Percentiles rank a stretch among this genome's conserved stretches.
phyloP scores from a whole-genome alignment of 2,888 invertebrate genomes.

The Caenorhabditis sp. region DNA sequence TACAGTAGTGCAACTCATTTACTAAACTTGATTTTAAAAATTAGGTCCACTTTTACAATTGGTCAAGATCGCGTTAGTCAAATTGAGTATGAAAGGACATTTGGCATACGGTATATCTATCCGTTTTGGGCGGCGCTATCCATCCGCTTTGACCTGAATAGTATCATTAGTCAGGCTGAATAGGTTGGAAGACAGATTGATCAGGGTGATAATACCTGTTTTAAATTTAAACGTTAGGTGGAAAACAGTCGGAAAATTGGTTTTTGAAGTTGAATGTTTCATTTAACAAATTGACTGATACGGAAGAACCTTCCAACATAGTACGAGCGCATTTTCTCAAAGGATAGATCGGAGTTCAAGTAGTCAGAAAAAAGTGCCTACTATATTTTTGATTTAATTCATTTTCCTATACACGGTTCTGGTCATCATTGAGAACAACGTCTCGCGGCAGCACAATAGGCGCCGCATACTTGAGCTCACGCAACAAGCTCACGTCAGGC shows the following conservation, averaged over 20 bases:
- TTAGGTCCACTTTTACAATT: constrained; percentile 6
- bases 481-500: constrained; percentile 63
- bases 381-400: not conserved
- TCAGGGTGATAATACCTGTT: constrained; percentile 41
- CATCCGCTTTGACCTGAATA: constrained; percentile 9
- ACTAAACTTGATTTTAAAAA: not conserved
- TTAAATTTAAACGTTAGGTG: not conserved
- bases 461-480: constrained; percentile 41
- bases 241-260: constrained; percentile 8
- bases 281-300: too few relatives aligned
- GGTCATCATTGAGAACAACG: constrained; percentile 23
- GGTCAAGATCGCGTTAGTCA: constrained; percentile 13
- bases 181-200: constrained; percentile 38
- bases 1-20: not conserved
- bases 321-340: too few relatives aligned
- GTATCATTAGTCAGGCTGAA: constrained; percentile 55
- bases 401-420: constrained; percentile 14
- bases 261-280: not conserved
- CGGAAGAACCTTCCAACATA: too few relatives aligned
- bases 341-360: too few relatives aligned
- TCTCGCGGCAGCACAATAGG: constrained; percentile 26
- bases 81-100: constrained; percentile 53
- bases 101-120: constrained; percentile 28
- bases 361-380: too few relatives aligned
- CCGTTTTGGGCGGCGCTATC: constrained; percentile 17